phyloP scores from a whole-genome alignment of 2,888 invertebrate genomes.

The Cerastoderma edule region DNA sequence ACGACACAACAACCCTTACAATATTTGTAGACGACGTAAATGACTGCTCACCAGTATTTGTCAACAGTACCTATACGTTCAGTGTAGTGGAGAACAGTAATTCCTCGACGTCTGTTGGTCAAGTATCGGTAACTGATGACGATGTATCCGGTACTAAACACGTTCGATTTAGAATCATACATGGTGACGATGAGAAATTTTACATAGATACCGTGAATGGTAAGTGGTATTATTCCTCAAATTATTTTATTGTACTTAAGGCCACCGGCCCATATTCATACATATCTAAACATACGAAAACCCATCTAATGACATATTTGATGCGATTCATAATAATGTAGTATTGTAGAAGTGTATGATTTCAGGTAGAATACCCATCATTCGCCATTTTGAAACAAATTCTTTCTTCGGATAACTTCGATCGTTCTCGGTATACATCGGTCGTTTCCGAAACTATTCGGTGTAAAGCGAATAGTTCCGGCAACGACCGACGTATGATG shows the following conservation, averaged over 20 bases:
- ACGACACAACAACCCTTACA: constrained; percentile 25
- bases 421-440: too few species aligned
- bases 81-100: constrained; percentile 43
- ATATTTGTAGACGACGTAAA: constrained; percentile 57
- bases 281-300: too few species aligned
- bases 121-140: constrained; percentile 43
- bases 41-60: constrained; percentile 55
- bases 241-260: background rate
- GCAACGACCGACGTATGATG: too few species aligned
- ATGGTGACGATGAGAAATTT: constrained; percentile 54
- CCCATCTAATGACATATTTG: too few species aligned
- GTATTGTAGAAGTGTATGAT: too few species aligned
- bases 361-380: too few species aligned
- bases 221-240: constrained; percentile 7
- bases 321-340: too few species aligned
- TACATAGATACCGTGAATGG: constrained; percentile 50
- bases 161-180: constrained; percentile 41
- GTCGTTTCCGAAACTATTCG: too few species aligned
- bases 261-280: too few species aligned
- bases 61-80: constrained; percentile 27
- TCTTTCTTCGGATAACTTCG: too few species aligned
- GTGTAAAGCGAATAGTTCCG: too few species aligned
- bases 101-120: constrained; percentile 34
- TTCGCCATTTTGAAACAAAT: too few species aligned
- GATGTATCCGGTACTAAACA: constrained; percentile 37